Conservation (phyloP, 2,888 invertebrate genomes). For the Thelaira solivaga region DNA sequence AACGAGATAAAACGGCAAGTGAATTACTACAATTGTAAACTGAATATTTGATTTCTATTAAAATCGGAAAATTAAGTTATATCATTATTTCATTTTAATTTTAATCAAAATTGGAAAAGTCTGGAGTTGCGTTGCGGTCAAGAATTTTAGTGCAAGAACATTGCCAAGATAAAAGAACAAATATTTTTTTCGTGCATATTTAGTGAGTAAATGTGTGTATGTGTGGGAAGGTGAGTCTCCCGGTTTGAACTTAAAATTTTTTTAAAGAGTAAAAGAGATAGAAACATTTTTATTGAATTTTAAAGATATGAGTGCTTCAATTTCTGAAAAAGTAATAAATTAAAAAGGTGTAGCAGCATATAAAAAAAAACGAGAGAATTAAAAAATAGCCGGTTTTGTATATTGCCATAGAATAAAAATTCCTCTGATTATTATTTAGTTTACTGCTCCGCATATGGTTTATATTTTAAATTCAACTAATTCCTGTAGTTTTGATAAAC, state of each 20-base stretch:
- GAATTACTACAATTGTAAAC: constrained; percentile 30
- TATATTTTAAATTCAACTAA: constrained; percentile 22
- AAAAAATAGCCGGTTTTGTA: constrained; percentile 37
- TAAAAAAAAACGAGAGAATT: not conserved
- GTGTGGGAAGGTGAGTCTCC: constrained; percentile 60
- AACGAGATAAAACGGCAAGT: constrained; percentile 53
- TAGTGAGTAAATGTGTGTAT: constrained; percentile 25
- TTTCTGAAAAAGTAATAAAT: not conserved
- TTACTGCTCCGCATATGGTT: constrained; percentile 51
- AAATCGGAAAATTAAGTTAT: constrained; percentile 1
- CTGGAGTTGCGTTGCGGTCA: constrained; percentile 9
- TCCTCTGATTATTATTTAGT: constrained; percentile 40
- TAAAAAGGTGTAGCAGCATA: not conserved
- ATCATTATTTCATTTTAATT: constrained; percentile 32
- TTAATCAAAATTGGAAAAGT: constrained; percentile 26
- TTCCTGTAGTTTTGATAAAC: constrained; percentile 35
- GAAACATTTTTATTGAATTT: constrained; percentile 34
- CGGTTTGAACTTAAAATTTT: constrained; percentile 21
- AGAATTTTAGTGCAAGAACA: constrained; percentile 7
- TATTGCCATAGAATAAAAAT: constrained; percentile 7
- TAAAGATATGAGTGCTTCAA: constrained; percentile 14
- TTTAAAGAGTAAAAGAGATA: constrained; percentile 49
- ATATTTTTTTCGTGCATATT: constrained; percentile 14
- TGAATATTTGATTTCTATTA: constrained; percentile 1
- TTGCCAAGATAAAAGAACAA: constrained; percentile 14